These are phyloP conservation scores for Boleophthalmus pectinirostris DNA, from an alignment of 2,113 vertebrate genomes.

Conservation along the genomic window DNA sequence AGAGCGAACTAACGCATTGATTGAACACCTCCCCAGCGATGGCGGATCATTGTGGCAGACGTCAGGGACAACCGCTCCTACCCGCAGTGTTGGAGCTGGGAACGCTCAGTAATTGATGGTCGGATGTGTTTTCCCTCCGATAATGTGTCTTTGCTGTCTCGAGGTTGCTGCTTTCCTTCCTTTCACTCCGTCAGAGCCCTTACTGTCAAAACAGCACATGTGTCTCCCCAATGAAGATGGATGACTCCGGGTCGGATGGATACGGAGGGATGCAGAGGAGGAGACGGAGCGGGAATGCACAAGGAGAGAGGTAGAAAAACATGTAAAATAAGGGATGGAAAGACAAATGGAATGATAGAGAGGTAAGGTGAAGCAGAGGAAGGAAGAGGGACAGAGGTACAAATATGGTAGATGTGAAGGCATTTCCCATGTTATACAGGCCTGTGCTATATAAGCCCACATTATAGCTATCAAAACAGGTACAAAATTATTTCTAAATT, in stretches of 20 bases:
- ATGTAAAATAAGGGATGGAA: slow-evolving; percentile 12
- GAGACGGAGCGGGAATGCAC: slow-evolving; percentile 27
- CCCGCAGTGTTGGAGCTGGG: slow-evolving; percentile 44
- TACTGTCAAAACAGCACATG: slow-evolving; percentile 79
- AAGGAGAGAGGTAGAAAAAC: slow-evolving; percentile 24
- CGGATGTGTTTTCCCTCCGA: slow-evolving; percentile 69
- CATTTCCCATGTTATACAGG: slow-evolving; percentile 36
- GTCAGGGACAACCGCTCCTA: slow-evolving; percentile 36
- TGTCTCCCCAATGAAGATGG: slow-evolving; percentile 77
- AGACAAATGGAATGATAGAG: slow-evolving; percentile 27
- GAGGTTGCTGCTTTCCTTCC: slow-evolving; percentile 72
- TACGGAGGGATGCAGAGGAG: slow-evolving; percentile 50
- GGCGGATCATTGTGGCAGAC: slow-evolving; percentile 27
- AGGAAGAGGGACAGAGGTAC: slow-evolving; percentile 15
- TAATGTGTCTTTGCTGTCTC: slow-evolving; percentile 71
- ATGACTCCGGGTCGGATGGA: slow-evolving; percentile 65
- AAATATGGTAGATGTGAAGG: slow-evolving; percentile 41
- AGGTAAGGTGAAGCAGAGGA: slow-evolving; percentile 4
- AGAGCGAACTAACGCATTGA: slow-evolving; percentile 31
- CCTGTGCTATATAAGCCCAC: slow-evolving; percentile 36
- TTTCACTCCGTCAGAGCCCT: slow-evolving; percentile 66
- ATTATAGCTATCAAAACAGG: slow-evolving; percentile 37
- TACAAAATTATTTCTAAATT: slow-evolving; percentile 48
- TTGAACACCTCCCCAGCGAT: slow-evolving; percentile 39
- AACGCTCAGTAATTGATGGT: slow-evolving; percentile 60